These are phyloP conservation scores for Meteorus cinctellus DNA, from an alignment of 2,888 invertebrate species.

Conservation along the genomic window DNA sequence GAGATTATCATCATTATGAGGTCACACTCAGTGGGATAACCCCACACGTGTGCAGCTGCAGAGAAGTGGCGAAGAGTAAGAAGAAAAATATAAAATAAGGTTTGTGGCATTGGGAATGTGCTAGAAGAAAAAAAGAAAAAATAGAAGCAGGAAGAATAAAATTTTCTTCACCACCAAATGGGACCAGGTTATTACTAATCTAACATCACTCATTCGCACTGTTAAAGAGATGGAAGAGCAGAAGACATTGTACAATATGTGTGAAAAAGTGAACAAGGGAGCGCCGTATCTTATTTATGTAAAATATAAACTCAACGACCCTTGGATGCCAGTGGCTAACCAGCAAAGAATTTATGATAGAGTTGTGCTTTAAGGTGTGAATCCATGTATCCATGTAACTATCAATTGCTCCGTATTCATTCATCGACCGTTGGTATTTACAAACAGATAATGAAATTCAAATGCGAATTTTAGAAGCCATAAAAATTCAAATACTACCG, in stretches of 20 bases:
- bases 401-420: slow-evolving; percentile 34
- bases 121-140: slow-evolving; percentile 12
- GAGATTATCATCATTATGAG: slow-evolving; percentile 60
- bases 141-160: not conserved
- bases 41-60: slow-evolving; percentile 67
- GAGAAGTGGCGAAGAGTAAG: slow-evolving; percentile 51
- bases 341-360: slow-evolving; percentile 36
- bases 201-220: slow-evolving; percentile 31
- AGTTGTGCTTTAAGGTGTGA: slow-evolving; percentile 40
- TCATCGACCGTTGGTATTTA: slow-evolving; percentile 27
- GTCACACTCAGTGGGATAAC: slow-evolving; percentile 66
- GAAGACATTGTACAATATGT: not conserved
- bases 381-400: slow-evolving; percentile 30
- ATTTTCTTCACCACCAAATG: slow-evolving; percentile 34
- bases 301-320: slow-evolving; percentile 37
- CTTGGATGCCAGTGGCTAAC: slow-evolving; percentile 33
- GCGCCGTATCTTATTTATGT: slow-evolving; percentile 4
- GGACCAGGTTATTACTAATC: slow-evolving; percentile 38
- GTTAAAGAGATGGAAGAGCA: not conserved
- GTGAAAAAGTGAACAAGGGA: slow-evolving; percentile 13
- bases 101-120: not conserved
- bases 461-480: too few species aligned
- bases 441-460: not conserved
- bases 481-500: too few species aligned
- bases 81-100: slow-evolving; percentile 3